Percentiles rank a stretch among this genome's conserved stretches.
Evolutionary conservation across 2,113 vertebrate genomes (phyloP).

Genomic region (Dermatemys mawii): DNA sequence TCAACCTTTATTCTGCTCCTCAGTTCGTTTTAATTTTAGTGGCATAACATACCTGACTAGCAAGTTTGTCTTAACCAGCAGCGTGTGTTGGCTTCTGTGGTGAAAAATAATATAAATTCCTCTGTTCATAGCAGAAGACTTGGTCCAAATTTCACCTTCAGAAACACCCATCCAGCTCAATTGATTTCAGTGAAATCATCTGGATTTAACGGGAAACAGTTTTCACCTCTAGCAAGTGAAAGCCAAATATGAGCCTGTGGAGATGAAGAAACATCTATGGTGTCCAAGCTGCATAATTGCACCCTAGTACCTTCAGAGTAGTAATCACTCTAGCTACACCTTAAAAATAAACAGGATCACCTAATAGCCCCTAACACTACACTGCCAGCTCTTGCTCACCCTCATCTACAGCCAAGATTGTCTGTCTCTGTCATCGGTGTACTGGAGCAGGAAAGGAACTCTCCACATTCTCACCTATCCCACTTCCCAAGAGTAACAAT

Average conservation of each 20-base stretch:
- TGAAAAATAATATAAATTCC: not conserved
- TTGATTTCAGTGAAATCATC: slow-evolving; percentile 2
- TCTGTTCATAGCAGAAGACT: not conserved
- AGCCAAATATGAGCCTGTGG: not conserved
- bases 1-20: not conserved
- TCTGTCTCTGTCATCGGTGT: not conserved
- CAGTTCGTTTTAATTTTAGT: not conserved
- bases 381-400: not conserved
- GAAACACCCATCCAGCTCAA: not conserved
- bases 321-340: not conserved
- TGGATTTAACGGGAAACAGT: not conserved
- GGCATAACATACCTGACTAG: not conserved
- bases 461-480: not conserved
- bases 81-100: not conserved
- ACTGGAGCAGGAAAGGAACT: not conserved
- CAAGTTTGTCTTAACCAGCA: not conserved
- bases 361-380: not conserved
- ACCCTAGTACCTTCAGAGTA: not conserved
- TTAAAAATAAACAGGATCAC: not conserved
- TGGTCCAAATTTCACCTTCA: not conserved
- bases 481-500: not conserved
- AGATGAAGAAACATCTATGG: not conserved
- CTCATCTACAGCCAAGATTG: not conserved
- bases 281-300: not conserved
- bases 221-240: not conserved